Conservation (phyloP, 2,797 vertebrate genomes). For the Halcyon chelicuti region DNA sequence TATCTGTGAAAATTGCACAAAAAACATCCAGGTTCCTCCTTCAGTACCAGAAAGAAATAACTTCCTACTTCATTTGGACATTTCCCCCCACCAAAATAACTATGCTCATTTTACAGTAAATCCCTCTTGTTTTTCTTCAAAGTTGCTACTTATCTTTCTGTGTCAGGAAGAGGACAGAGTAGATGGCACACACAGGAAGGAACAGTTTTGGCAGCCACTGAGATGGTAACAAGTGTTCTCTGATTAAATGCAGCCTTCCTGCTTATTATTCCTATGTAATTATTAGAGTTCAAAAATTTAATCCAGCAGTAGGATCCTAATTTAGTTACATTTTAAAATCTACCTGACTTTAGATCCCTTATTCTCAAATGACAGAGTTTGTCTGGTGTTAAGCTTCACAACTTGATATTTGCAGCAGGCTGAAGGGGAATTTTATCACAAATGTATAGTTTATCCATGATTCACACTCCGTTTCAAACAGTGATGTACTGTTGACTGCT, state of each 20-base stretch:
- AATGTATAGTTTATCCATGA: constrained; percentile 22
- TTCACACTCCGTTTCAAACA: background rate
- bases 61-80: background rate
- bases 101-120: background rate
- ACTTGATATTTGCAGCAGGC: background rate
- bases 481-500: background rate
- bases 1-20: constrained; percentile 54
- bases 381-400: background rate
- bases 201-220: background rate
- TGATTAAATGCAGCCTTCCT: background rate
- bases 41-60: background rate
- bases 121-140: background rate
- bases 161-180: background rate
- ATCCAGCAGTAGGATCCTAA: background rate
- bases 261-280: background rate
- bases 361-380: background rate
- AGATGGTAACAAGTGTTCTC: background rate
- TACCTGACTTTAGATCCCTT: background rate
- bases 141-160: background rate
- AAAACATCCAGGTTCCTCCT: constrained; percentile 10
- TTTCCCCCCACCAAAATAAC: background rate
- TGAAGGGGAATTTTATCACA: background rate
- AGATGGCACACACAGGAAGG: background rate
- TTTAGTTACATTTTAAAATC: constrained; percentile 6
- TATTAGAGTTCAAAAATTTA: background rate